Base-by-base conservation (phyloP, 1,140 invertebrate genomes). In the Listronotus bonariensis region DNA sequence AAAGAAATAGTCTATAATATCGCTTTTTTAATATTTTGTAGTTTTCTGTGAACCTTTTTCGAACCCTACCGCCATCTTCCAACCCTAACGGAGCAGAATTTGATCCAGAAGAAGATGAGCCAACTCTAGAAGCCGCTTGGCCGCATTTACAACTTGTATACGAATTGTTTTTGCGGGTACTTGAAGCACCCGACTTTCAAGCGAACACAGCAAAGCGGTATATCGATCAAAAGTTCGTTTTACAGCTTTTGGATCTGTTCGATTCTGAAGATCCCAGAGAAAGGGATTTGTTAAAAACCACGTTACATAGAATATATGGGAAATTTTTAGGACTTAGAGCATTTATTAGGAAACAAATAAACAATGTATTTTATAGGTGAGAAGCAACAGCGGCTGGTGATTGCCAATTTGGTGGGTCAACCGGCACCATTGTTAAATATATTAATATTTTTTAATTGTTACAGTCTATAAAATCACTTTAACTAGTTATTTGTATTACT, bases 21-120 rank as follows among this genome's bases (percentile, higher is more conserved):
- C n/a, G n/a, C n/a, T n/a, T n/a, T n/a, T n/a, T n/a, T n/a, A n/a
- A n/a, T n/a, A n/a, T n/a, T n/a, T n/a, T n/a, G n/a, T 79, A 95
- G 93, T 95, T 95, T 82, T 87, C 92, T 54, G 88, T 92, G 48
- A 99, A 96, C 82, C 81, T 98, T 65, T 99, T 99, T 83, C 92
- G 98, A 59, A 96, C 95, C 31, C 81, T 99, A 71, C 96, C 97
- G 45, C 97, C 97, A 10, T 96, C 95, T 20, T 95, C 92, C 14
- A 98, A 98, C 83, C 96, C 96, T 9, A 94, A 93, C 77, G 96
- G 96, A 38, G 93, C 95, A 6, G 98, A 99, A 82, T 99, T 98
- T 82, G 98, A 99, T 81, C 97, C 97, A 1, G 98, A 99, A 80
- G 98, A 99, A 79, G 98, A 99, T 83, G 98, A 99, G 78, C 98